Percentiles rank a stretch among this genome's conserved stretches.
phyloP scores from a whole-genome alignment of 2,797 vertebrate species.

The Coregonus ussuriensis region DNA sequence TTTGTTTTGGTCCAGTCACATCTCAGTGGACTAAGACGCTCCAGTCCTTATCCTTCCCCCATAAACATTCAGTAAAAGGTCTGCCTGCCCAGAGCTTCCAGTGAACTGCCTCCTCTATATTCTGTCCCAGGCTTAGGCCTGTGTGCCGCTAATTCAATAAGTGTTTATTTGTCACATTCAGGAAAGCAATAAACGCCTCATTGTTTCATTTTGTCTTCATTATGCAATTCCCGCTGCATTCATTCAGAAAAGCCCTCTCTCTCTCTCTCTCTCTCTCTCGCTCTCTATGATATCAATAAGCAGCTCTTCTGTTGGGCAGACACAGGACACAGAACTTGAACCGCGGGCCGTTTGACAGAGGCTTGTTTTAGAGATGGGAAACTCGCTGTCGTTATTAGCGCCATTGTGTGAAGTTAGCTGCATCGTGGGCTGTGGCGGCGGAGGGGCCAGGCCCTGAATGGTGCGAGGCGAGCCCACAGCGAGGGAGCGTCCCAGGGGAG shows the following conservation, averaged over 20 bases:
- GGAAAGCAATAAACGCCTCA: constrained; percentile 44
- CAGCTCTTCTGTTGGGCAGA: constrained; percentile 25
- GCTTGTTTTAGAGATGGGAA: constrained; percentile 7
- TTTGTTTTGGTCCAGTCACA: constrained; percentile 50
- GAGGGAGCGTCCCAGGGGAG: background rate
- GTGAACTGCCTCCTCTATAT: background rate
- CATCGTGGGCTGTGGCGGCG: constrained; percentile 40
- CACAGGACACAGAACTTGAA: background rate
- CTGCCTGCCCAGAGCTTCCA: background rate
- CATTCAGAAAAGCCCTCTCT: background rate
- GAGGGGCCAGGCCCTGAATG: constrained; percentile 22
- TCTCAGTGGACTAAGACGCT: background rate
- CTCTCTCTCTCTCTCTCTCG: constrained; percentile 3
- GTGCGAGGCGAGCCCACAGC: background rate
- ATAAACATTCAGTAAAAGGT: background rate
- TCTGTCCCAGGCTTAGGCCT: background rate
- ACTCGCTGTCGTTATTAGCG: constrained; percentile 35
- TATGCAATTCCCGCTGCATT: constrained; percentile 30
- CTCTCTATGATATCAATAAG: background rate
- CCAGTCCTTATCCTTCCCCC: background rate
- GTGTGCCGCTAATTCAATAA: background rate
- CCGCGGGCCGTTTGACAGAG: constrained; percentile 24
- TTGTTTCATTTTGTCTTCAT: constrained; percentile 62
- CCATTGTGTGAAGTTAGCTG: constrained; percentile 38
- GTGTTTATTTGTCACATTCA: constrained; percentile 22